A percentile compares a stretch with the other conserved stretches of the same genome.
phyloP scores from a whole-genome alignment of 1,140 invertebrate genomes.

The Eufriesea mexicana region DNA sequence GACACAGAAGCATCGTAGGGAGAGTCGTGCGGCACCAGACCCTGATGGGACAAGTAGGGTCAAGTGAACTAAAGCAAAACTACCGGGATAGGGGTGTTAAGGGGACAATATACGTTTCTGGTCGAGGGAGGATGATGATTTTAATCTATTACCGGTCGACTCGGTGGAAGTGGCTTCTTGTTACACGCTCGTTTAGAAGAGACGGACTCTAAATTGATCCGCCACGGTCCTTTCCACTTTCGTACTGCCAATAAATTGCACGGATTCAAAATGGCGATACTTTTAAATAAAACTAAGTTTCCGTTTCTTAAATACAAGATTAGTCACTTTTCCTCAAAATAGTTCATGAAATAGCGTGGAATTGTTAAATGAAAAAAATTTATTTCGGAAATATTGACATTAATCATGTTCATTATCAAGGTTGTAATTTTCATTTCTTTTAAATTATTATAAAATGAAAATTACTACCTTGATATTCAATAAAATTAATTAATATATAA shows the following conservation, averaged over 20 bases:
- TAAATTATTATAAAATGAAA: no score
- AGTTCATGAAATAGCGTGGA: no score
- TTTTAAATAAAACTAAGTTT: background rate
- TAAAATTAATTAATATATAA: no score
- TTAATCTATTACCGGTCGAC: conserved; percentile 80
- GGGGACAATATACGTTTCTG: conserved; percentile 77
- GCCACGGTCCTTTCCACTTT: background rate
- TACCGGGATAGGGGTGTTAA: conserved; percentile 77
- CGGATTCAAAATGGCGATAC: background rate
- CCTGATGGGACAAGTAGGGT: conserved; percentile 77
- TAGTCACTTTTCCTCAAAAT: no score
- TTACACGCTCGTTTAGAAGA: conserved; percentile 80
- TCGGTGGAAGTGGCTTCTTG: conserved; percentile 80
- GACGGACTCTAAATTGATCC: conserved; percentile 52
- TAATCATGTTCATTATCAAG: no score
- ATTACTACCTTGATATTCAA: no score
- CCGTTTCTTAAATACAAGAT: no score
- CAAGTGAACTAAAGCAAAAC: conserved; percentile 80
- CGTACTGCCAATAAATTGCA: background rate
- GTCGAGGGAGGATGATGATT: conserved; percentile 74
- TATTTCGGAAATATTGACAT: no score
- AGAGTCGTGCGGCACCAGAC: conserved; percentile 38
- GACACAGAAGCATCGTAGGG: conserved; percentile 46
- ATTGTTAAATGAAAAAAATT: no score
- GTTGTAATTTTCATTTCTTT: no score